Conservation (phyloP, 2,797 vertebrate genomes). For the Darevskia mixta region DNA sequence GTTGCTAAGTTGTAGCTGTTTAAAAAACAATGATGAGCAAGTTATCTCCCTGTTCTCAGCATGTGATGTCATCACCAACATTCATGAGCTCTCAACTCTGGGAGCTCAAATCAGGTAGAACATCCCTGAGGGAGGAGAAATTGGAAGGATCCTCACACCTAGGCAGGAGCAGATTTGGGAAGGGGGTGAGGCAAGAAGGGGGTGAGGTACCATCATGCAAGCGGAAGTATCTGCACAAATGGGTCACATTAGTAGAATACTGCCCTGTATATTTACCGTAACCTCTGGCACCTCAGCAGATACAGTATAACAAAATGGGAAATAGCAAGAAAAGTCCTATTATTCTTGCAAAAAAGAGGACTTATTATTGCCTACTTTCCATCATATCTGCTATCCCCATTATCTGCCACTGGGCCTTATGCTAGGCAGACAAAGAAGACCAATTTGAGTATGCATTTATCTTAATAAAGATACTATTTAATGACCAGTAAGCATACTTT, state of each 20-base stretch:
- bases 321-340: too few species aligned
- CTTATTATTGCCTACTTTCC: neutral
- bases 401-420: neutral
- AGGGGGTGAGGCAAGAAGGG: too few species aligned
- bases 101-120: neutral
- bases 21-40: neutral
- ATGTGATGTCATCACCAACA: neutral
- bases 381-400: neutral
- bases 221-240: too few species aligned
- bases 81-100: neutral
- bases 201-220: too few species aligned
- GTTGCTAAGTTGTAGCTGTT: neutral
- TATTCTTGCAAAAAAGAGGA: neutral
- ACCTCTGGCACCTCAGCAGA: neutral
- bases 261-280: neutral
- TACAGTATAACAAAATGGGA: neutral
- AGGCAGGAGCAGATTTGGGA: too few species aligned
- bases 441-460: conserved; percentile 4
- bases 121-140: neutral
- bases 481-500: neutral
- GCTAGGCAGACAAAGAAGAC: neutral
- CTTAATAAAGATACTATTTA: neutral
- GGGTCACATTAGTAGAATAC: too few species aligned
- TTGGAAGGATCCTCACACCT: neutral
- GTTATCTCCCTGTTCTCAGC: neutral